Evolutionary conservation across 2,888 invertebrate species (phyloP).

Genomic region (Lasioglossum figueresi): DNA sequence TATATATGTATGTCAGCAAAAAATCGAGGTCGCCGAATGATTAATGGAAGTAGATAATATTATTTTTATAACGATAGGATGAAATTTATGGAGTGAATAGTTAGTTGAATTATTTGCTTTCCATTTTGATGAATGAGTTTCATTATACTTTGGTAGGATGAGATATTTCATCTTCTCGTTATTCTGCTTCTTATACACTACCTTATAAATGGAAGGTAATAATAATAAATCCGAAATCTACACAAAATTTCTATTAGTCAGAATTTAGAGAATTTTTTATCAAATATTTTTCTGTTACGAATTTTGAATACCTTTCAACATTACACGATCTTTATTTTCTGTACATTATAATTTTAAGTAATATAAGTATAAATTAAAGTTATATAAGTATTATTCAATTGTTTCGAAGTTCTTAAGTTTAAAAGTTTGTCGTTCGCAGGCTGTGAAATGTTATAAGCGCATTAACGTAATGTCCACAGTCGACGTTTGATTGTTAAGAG

Average conservation of each 20-base stretch:
- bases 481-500: not conserved
- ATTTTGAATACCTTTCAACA: not conserved
- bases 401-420: not conserved
- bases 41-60: conserved; percentile 3
- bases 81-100: not conserved
- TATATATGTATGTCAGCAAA: not conserved
- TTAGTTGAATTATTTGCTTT: not conserved
- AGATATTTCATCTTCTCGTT: not conserved
- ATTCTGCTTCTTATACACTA: not conserved
- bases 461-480: not conserved
- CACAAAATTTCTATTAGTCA: not conserved
- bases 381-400: not conserved
- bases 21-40: not conserved
- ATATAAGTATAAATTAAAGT: not conserved
- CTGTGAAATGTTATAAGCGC: not conserved
- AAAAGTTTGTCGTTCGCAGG: not conserved
- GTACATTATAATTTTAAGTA: not conserved
- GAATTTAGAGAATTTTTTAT: not conserved
- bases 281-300: not conserved
- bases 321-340: not conserved
- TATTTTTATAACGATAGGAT: not conserved
- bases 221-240: not conserved
- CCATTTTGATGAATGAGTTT: not conserved
- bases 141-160: not conserved
- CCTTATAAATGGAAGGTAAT: not conserved